Conservation (phyloP, 2,888 invertebrate species). For the Strigamia crassipes region DNA sequence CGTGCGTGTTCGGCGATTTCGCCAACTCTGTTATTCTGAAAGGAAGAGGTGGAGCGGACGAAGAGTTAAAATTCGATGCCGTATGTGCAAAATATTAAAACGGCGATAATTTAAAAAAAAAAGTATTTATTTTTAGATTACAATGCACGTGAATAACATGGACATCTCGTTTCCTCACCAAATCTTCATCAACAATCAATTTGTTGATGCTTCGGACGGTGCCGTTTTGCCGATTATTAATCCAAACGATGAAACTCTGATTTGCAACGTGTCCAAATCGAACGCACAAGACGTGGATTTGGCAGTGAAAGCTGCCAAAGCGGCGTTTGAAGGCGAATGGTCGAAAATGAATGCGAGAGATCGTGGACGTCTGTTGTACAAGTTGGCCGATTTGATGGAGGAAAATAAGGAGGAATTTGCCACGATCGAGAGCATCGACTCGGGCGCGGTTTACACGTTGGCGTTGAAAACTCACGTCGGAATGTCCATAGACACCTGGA, state of each 20-base stretch:
- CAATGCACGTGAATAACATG: constrained; percentile 80
- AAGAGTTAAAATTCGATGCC: constrained; percentile 70
- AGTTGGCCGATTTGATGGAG: constrained; percentile 93
- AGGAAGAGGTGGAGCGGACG: constrained; percentile 66
- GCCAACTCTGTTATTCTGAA: constrained; percentile 69
- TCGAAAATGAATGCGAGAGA: constrained; percentile 91
- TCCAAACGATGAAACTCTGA: constrained; percentile 76
- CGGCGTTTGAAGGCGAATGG: constrained; percentile 91
- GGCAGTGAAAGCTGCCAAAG: constrained; percentile 84
- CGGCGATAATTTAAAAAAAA: not conserved
- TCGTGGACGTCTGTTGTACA: constrained; percentile 79
- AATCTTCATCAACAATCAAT: constrained; percentile 87
- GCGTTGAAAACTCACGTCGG: constrained; percentile 96
- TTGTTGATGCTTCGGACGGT: constrained; percentile 68
- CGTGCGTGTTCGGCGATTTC: constrained; percentile 85
- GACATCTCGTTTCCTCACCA: constrained; percentile 85
- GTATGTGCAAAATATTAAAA: constrained; percentile 59
- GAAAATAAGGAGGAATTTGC: constrained; percentile 92
- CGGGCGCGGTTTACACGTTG: constrained; percentile 94
- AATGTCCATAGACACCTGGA: constrained; percentile 97
- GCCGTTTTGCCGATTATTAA: constrained; percentile 66
- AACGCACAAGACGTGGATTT: constrained; percentile 79
- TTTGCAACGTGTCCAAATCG: constrained; percentile 68
- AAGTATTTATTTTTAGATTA: constrained; percentile 56
- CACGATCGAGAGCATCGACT: constrained; percentile 89